Evolutionary conservation across 2,113 vertebrate genomes (phyloP).

Genomic region (Amazona vittata): DNA sequence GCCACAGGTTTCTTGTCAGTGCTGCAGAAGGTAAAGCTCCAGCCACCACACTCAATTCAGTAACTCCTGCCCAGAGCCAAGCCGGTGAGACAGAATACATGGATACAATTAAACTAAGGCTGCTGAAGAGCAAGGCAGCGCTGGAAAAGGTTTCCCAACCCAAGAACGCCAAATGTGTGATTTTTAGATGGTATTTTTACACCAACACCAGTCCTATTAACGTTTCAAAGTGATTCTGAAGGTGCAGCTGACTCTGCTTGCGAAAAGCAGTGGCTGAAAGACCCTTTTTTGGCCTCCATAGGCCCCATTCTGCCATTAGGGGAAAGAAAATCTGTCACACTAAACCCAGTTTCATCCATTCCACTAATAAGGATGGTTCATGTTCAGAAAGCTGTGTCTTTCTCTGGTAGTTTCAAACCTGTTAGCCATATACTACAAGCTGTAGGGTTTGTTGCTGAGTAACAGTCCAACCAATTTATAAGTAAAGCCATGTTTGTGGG

Average conservation of each 20-base stretch:
- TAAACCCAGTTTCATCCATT: not conserved
- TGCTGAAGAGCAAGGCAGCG: not conserved
- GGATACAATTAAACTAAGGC: not conserved
- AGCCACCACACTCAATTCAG: not conserved
- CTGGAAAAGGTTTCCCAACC: not conserved
- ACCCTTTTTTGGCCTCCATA: not conserved
- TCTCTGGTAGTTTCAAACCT: not conserved
- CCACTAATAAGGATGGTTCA: not conserved
- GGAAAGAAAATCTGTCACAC: not conserved
- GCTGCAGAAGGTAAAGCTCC: not conserved
- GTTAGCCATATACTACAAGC: accelerated
- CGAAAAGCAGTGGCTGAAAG: not conserved
- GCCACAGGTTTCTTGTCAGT: not conserved
- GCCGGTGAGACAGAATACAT: not conserved
- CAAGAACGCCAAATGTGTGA: slow-evolving; percentile 5
- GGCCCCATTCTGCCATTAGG: not conserved
- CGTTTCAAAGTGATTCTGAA: not conserved
- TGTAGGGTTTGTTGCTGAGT: not conserved
- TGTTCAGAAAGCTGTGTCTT: not conserved
- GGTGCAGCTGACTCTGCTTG: not conserved
- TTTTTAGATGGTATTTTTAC: slow-evolving; percentile 12
- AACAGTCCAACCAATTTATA: not conserved
- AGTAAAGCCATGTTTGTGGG: not conserved
- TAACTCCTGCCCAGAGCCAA: not conserved
- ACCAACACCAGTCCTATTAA: not conserved